Evolutionary conservation across 2,113 vertebrate species (phyloP).

Genomic region (Diphyllodes magnificus): DNA sequence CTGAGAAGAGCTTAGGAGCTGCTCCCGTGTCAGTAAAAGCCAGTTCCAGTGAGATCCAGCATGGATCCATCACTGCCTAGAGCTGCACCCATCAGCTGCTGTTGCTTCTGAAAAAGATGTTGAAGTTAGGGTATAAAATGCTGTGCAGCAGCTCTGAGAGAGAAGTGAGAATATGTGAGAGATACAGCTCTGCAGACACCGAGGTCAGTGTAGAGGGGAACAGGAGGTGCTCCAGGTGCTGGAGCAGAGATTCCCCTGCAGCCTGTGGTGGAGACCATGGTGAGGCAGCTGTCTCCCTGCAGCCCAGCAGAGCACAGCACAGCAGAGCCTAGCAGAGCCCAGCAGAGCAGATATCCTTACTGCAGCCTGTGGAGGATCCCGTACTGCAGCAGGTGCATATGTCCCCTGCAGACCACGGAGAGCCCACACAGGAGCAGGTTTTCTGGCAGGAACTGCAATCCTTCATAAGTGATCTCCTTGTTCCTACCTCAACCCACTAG

Average conservation of each 20-base stretch:
- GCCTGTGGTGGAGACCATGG: background rate
- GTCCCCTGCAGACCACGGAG: background rate
- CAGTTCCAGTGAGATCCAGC: background rate
- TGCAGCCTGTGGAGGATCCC: background rate
- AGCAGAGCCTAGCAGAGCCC: background rate
- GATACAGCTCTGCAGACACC: background rate
- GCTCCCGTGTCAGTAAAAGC: fast-evolving
- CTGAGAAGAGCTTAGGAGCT: background rate
- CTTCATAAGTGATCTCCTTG: background rate
- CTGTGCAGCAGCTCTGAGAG: background rate
- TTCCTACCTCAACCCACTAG: background rate
- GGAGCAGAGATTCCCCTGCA: background rate
- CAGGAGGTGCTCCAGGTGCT: fast-evolving
- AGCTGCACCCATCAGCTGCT: background rate
- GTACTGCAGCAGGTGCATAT: too few relatives aligned
- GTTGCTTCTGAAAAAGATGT: background rate
- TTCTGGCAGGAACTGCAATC: background rate
- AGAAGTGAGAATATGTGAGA: background rate
- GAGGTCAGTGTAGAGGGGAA: too few relatives aligned
- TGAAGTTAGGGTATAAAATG: background rate
- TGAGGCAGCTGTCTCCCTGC: background rate
- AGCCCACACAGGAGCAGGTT: background rate
- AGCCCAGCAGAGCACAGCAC: background rate
- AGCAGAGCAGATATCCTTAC: background rate
- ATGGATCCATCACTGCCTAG: background rate